phyloP scores from a whole-genome alignment of 2,888 invertebrate species.

The Spodoptera picta region DNA sequence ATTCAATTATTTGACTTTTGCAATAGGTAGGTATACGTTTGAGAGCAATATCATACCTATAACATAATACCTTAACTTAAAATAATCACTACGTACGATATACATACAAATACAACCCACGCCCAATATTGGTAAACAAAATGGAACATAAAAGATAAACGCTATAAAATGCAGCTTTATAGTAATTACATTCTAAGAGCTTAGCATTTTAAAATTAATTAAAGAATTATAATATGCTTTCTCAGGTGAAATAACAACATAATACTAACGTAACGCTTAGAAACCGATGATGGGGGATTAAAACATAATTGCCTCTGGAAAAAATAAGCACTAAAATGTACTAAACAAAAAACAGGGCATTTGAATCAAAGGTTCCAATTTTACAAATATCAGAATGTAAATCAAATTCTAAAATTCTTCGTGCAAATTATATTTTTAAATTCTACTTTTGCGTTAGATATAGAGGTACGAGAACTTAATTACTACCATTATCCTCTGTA shows the following conservation, averaged over 20 bases:
- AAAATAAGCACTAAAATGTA: slow-evolving; percentile 33
- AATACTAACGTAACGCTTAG: slow-evolving; percentile 36
- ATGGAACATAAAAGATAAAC: slow-evolving; percentile 31
- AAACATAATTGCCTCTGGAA: slow-evolving; percentile 31
- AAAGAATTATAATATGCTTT: slow-evolving; percentile 29
- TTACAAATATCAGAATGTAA: slow-evolving; percentile 29
- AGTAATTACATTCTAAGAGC: slow-evolving; percentile 19
- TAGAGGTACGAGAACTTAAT: slow-evolving; percentile 52
- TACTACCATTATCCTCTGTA: slow-evolving; percentile 80
- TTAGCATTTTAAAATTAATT: slow-evolving; percentile 18
- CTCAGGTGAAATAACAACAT: slow-evolving; percentile 29
- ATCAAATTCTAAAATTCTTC: slow-evolving; percentile 33
- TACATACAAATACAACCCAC: slow-evolving; percentile 47
- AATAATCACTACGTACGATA: slow-evolving; percentile 41
- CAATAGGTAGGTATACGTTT: slow-evolving; percentile 32
- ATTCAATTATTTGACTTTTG: slow-evolving; percentile 14
- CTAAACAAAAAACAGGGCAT: slow-evolving; percentile 14
- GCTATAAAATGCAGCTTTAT: slow-evolving; percentile 42
- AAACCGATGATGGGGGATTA: slow-evolving; percentile 39
- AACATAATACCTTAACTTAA: slow-evolving; percentile 39
- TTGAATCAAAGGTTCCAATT: slow-evolving; percentile 23
- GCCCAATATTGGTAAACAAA: slow-evolving; percentile 37
- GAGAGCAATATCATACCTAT: slow-evolving; percentile 47
- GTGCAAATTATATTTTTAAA: slow-evolving; percentile 44
- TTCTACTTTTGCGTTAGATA: slow-evolving; percentile 41